phyloP scores from a whole-genome alignment of 2,113 vertebrate species.

The Malurus elegans region DNA sequence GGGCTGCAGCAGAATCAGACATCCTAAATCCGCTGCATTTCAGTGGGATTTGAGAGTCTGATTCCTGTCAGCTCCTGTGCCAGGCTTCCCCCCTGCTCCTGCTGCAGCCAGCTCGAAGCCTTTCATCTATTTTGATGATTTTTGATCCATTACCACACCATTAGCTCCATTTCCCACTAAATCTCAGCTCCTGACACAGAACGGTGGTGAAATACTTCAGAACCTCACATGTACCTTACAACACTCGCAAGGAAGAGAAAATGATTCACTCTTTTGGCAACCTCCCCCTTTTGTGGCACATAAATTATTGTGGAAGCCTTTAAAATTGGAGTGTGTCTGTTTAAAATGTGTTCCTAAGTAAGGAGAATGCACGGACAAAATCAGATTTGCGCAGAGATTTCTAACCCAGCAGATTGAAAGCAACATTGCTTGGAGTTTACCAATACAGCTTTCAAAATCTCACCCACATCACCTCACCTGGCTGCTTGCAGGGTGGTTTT shows the following conservation, averaged over 20 bases:
- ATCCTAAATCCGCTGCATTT: neutral
- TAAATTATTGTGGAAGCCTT: neutral
- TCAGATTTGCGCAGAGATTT: neutral
- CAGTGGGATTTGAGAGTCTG: neutral
- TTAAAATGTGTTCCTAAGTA: neutral
- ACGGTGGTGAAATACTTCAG: neutral
- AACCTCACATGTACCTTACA: neutral
- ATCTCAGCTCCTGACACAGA: neutral
- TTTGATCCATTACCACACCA: neutral
- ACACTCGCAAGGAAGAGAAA: neutral
- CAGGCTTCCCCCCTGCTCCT: neutral
- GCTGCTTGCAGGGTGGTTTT: neutral
- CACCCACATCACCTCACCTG: neutral
- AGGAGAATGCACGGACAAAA: neutral
- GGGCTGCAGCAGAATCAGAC: neutral
- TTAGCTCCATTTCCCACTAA: neutral
- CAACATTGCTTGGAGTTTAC: neutral
- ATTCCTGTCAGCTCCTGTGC: neutral
- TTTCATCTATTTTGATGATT: neutral
- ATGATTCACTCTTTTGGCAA: neutral
- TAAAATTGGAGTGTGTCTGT: neutral
- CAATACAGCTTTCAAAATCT: neutral
- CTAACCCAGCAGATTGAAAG: neutral
- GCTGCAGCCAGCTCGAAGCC: neutral
- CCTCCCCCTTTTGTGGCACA: neutral